Conservation (phyloP, 2,888 invertebrate genomes). For the Drosophila maculinotata region DNA sequence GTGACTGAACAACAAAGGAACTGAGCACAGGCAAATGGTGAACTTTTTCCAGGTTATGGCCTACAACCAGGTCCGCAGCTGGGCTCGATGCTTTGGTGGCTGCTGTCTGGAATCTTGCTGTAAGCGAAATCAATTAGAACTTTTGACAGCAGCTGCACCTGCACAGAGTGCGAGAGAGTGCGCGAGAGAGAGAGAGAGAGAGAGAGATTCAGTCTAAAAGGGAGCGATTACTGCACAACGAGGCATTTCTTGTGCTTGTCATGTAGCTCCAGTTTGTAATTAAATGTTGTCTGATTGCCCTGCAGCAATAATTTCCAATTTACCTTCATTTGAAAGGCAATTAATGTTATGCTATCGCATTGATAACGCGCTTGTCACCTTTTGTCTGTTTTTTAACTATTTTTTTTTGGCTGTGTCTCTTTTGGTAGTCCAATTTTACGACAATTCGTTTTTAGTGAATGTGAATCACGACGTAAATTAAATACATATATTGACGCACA, state of each 20-base stretch:
- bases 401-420: constrained; percentile 3
- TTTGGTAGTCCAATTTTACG: constrained; percentile 30
- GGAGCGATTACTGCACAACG: constrained; percentile 5
- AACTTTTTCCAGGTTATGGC: constrained; percentile 66
- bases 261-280: constrained; percentile 57
- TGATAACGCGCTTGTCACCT: constrained; percentile 51
- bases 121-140: constrained; percentile 79
- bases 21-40: constrained; percentile 24
- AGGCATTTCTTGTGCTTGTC: constrained; percentile 26
- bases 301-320: constrained; percentile 70
- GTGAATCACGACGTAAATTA: constrained; percentile 45
- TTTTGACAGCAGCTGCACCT: constrained; percentile 67
- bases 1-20: constrained; percentile 65
- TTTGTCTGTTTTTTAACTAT: neutral
- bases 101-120: constrained; percentile 39
- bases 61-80: constrained; percentile 47
- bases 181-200: neutral
- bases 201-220: neutral
- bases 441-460: constrained; percentile 14
- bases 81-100: constrained; percentile 17
- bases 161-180: constrained; percentile 8
- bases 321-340: constrained; percentile 67
- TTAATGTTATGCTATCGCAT: constrained; percentile 68
- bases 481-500: constrained; percentile 24
- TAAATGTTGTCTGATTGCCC: constrained; percentile 69